Percentiles rank a stretch among this genome's conserved stretches.
These are phyloP conservation scores for Hedychridium roseum DNA, from an alignment of 2,888 invertebrate genomes.

Conservation along the genomic window DNA sequence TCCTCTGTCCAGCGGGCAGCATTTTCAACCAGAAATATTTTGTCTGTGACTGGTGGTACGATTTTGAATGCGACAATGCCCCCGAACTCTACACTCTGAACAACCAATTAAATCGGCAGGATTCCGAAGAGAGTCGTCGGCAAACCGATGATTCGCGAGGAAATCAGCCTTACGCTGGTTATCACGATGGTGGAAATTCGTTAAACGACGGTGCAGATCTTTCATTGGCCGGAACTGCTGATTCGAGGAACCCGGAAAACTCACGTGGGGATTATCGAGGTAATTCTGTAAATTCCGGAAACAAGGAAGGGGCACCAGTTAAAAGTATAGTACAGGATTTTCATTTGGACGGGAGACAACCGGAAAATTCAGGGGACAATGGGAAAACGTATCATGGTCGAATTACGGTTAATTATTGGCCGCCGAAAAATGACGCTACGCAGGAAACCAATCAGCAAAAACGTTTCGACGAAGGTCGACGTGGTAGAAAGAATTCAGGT, in stretches of 20 bases:
- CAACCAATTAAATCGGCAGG: constrained; percentile 14
- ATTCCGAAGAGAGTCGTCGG: background rate
- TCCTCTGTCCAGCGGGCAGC: constrained; percentile 68
- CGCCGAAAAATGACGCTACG: background rate
- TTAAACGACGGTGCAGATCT: constrained; percentile 29
- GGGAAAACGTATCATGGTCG: background rate
- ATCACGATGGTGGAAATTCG: constrained; percentile 10
- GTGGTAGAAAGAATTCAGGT: background rate
- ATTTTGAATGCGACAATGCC: constrained; percentile 62
- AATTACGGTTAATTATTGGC: background rate
- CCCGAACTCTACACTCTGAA: constrained; percentile 39
- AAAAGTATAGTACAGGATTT: background rate
- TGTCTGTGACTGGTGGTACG: constrained; percentile 70
- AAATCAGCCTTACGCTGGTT: background rate
- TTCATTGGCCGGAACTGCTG: constrained; percentile 41
- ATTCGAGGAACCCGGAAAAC: background rate
- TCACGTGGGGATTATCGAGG: constrained; percentile 2
- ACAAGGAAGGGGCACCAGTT: background rate
- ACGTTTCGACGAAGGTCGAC: background rate
- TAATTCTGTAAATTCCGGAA: constrained; percentile 4
- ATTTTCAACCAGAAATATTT: constrained; percentile 67
- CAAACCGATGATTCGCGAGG: background rate
- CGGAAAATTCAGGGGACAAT: background rate
- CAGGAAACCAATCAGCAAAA: background rate
- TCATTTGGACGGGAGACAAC: background rate